Conservation (phyloP, 1,140 invertebrate species). For the Cotesia chilonis region DNA sequence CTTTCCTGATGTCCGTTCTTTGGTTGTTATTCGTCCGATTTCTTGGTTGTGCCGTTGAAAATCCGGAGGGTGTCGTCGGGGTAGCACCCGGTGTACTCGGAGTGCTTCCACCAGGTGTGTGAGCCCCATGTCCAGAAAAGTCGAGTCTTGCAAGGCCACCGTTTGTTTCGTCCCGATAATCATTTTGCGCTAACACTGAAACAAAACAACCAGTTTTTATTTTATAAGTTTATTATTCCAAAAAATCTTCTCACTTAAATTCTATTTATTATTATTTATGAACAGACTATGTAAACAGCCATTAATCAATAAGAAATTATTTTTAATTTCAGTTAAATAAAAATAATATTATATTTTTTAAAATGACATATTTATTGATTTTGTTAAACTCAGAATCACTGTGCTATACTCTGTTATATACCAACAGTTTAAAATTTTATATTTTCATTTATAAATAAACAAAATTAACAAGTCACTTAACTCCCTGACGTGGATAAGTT, state of each 20-base stretch:
- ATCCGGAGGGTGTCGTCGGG: constrained; percentile 68
- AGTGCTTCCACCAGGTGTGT: constrained; percentile 64
- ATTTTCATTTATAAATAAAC: neutral
- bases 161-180: constrained; percentile 81
- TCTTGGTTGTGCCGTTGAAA: constrained; percentile 55
- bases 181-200: constrained; percentile 85
- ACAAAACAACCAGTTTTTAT: constrained; percentile 41
- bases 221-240: neutral
- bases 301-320: no score
- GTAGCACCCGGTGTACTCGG: constrained; percentile 71
- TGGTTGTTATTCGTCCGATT: constrained; percentile 53
- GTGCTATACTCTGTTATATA: no score
- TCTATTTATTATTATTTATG: no score
- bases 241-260: neutral
- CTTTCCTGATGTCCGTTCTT: constrained; percentile 58
- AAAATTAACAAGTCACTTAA: constrained; percentile 7
- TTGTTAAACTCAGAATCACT: no score
- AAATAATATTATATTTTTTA: no score
- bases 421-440: no score
- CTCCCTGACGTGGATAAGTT: neutral
- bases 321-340: no score
- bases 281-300: no score
- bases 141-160: constrained; percentile 62
- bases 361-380: no score
- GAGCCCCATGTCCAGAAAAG: constrained; percentile 55